A percentile compares a stretch with the other conserved stretches of the same genome.
Conservation (phyloP, 1,140 invertebrate genomes). For the Pachypeltis micranthus region DNA sequence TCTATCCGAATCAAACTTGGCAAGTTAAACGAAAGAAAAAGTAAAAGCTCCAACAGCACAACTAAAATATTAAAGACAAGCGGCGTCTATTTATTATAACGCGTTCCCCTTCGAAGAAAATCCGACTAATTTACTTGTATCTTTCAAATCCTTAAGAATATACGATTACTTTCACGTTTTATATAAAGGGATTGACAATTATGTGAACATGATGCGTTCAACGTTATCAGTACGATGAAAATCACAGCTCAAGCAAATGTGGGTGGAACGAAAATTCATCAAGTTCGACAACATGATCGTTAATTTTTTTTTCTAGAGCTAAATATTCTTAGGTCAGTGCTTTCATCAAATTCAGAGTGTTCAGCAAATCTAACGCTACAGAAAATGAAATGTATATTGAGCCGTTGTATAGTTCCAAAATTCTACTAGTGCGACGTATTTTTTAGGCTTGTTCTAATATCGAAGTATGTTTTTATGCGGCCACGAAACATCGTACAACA, state of each 20-base stretch:
- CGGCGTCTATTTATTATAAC: no score
- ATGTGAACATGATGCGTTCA: background rate
- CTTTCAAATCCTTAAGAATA: no score
- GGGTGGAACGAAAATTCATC: background rate
- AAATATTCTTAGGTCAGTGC: slow-evolving; percentile 2
- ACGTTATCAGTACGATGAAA: background rate
- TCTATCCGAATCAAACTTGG: background rate
- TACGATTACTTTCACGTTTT: no score
- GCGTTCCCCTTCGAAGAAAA: no score
- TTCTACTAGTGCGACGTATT: no score
- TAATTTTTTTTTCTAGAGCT: background rate
- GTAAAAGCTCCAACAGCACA: background rate
- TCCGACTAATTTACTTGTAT: no score
- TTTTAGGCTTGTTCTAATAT: no score
- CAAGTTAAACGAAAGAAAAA: background rate
- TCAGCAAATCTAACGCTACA: background rate
- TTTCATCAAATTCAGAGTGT: background rate
- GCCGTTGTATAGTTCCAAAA: no score
- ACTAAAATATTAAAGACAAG: no score
- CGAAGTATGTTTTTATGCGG: no score
- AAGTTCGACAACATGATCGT: background rate
- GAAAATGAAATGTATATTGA: no score
- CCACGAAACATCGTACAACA: no score
- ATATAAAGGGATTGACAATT: slow-evolving; percentile 5
- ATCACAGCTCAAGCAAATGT: slow-evolving; percentile 8